Evolutionary conservation across 2,797 vertebrate genomes (phyloP), one percentile per base, ranked within the genome.

Genomic region (Nannoperca australis): DNA sequence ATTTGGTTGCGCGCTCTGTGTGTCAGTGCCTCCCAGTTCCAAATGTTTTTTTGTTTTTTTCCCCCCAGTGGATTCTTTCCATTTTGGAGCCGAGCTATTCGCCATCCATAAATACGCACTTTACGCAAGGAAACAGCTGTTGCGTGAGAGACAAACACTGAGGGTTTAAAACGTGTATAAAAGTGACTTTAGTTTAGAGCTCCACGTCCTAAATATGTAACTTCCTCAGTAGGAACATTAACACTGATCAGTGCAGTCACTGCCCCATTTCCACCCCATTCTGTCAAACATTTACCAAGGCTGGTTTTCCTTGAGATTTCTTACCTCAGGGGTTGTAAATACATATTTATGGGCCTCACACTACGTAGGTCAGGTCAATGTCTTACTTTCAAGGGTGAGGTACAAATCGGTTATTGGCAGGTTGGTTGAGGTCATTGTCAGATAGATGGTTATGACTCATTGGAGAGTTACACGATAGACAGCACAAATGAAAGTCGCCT

Each of bases 251-350:
- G 51, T 68, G 17, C 22, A 15, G n/a, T 12, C 32, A 15, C 27
- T 38, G 67, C 32, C 34, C 63, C 22, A 34, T 50, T 13, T 56
- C 18, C 42, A 68, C 45, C 60, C 32, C 3, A 15, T 10, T 60
- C 64, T 86, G 84, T 91, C 81, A 93, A 92, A 90, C 80, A 91
- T 93, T 93, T 44, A 87, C 87, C 22, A 60, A 68, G 59, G 40
- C 51, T 51, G 60, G 32, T 71, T 47, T 24, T 84, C 73, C 74
- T 78, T 70, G 30, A 78, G 78, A 60, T 20, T 68, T n/a, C 44
- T 59, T 8, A 6, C 38, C 8, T 3, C 18, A 12, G 17, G 15
- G 58, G 72, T 32, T 67, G 77, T 86, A 89, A 90, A 87, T 22
- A 13, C 76, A 14, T 56, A 22, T 86, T 80, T 74, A 87, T 56